Percentiles rank a stretch among this genome's conserved stretches.
Evolutionary conservation across 2,797 vertebrate species (phyloP).

Genomic region (Acanthornis magna): DNA sequence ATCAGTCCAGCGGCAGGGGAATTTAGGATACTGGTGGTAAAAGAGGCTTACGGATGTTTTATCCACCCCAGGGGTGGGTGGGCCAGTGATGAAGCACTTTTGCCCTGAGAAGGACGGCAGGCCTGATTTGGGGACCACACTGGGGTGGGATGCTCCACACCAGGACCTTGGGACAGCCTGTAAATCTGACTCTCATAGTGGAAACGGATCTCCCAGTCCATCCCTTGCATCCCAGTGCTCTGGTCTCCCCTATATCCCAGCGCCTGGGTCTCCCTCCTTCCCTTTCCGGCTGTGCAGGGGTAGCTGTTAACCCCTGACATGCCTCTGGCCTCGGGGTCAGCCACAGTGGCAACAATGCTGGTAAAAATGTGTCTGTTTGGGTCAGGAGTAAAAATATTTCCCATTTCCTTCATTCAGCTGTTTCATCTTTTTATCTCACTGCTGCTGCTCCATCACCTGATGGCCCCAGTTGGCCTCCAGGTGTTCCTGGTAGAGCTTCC

Average conservation of each 20-base stretch:
- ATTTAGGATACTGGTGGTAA: accelerated
- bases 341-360: background rate
- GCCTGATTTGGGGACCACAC: accelerated
- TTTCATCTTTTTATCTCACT: background rate
- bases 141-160: background rate
- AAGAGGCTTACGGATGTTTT: accelerated
- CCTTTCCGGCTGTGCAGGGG: too few species aligned
- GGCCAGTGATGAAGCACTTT: background rate
- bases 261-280: background rate
- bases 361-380: background rate
- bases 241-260: background rate
- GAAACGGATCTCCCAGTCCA: background rate
- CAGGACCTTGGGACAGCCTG: background rate
- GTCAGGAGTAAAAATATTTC: background rate
- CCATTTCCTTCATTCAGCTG: background rate
- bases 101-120: background rate
- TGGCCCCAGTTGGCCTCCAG: background rate
- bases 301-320: background rate
- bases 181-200: accelerated
- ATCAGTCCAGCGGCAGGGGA: accelerated
- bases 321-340: background rate
- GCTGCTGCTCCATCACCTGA: background rate
- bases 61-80: too few species aligned
- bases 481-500: background rate
- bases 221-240: background rate